Conservation (phyloP, 2,888 invertebrate genomes). For the Drosophila tanythrix region DNA sequence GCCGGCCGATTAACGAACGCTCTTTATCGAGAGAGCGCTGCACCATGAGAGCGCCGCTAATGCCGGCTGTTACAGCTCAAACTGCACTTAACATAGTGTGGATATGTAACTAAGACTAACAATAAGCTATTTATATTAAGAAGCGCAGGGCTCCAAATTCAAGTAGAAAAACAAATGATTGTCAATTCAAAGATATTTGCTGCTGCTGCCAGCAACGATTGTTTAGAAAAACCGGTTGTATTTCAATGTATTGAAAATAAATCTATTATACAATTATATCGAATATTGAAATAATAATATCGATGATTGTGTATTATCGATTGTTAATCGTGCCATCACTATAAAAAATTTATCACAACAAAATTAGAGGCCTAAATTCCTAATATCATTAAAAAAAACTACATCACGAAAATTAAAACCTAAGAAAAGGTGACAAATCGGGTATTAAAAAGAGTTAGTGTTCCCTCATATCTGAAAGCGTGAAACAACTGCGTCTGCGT, state of each 20-base stretch:
- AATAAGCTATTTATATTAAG: no score
- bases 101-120: no score
- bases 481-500: constrained; percentile 15
- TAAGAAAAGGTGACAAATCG: constrained; percentile 56
- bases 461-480: constrained; percentile 26
- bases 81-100: no score
- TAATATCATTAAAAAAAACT: constrained; percentile 36
- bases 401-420: constrained; percentile 33
- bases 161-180: no score
- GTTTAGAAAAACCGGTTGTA: background rate
- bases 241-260: background rate
- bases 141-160: no score
- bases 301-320: background rate
- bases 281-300: background rate
- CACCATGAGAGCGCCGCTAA: no score
- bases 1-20: no score
- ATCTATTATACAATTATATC: background rate
- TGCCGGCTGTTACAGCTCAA: no score
- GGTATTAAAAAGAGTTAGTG: constrained; percentile 49
- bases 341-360: constrained; percentile 32
- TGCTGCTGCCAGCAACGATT: background rate
- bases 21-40: no score
- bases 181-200: no score
- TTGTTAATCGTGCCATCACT: background rate
- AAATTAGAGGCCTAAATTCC: constrained; percentile 32